A percentile compares a stretch with the other conserved stretches of the same genome.
Conservation (phyloP, 2,888 invertebrate species). For the Eupithecia vulgata region DNA sequence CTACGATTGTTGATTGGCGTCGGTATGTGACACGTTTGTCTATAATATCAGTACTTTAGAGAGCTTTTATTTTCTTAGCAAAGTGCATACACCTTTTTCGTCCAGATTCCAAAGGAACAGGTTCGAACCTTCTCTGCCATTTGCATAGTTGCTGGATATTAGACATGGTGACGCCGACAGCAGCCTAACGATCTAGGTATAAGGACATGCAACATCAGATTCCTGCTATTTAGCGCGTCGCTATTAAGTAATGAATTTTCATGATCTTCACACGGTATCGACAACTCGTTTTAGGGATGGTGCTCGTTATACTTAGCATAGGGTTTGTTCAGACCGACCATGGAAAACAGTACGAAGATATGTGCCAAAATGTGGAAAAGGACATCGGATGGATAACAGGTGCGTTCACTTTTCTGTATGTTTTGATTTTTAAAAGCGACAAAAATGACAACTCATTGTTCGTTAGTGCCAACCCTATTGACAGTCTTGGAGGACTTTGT, state of each 20-base stretch:
- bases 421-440: neutral
- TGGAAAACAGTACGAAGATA: neutral
- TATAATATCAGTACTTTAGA: neutral
- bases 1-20: neutral
- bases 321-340: neutral
- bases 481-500: slow-evolving; percentile 14
- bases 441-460: neutral
- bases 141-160: slow-evolving; percentile 12
- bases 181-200: neutral
- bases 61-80: neutral
- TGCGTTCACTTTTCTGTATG: neutral
- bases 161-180: slow-evolving; percentile 8
- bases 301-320: neutral
- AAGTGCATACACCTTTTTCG: neutral
- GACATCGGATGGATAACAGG: neutral
- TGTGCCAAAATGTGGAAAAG: neutral
- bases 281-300: neutral
- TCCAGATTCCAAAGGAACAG: neutral
- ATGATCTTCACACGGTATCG: slow-evolving; percentile 4
- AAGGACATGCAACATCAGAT: neutral
- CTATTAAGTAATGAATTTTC: slow-evolving; percentile 10
- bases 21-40: neutral
- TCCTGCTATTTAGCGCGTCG: slow-evolving; percentile 4
- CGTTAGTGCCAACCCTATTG: slow-evolving; percentile 9
- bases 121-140: slow-evolving; percentile 4